A percentile compares a stretch with the other conserved stretches of the same genome.
These are phyloP conservation scores for Tragelaphus buxtoni DNA, from an alignment of 2,113 vertebrate species.

Conservation along the genomic window DNA sequence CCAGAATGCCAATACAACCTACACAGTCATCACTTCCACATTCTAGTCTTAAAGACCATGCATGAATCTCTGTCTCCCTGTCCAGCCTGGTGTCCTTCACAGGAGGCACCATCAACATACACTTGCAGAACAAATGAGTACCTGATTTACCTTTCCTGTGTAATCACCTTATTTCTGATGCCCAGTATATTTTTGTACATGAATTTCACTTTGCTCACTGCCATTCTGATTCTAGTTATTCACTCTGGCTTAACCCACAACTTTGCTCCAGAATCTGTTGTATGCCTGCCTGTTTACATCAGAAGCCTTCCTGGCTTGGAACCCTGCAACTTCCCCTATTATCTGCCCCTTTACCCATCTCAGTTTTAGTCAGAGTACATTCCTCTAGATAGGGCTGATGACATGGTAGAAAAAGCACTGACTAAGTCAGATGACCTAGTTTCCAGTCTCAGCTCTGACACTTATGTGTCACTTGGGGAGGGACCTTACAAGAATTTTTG, in stretches of 20 bases:
- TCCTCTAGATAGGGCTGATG: not conserved
- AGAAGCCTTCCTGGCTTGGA: not conserved
- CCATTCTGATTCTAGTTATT: not conserved
- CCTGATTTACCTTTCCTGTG: not conserved
- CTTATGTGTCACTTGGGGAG: not conserved
- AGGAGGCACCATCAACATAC: not conserved
- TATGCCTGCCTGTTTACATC: not conserved
- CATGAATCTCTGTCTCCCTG: not conserved
- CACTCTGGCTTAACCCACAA: not conserved
- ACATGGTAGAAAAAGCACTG: not conserved
- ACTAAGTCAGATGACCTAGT: not conserved
- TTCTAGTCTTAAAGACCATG: not conserved
- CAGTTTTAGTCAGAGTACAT: not conserved
- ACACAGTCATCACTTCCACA: not conserved
- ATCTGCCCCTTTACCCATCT: not conserved
- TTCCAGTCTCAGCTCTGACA: not conserved
- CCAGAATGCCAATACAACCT: not conserved
- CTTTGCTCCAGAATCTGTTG: not conserved
- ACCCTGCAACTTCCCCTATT: not conserved
- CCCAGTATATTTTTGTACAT: not conserved
- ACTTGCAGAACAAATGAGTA: not conserved
- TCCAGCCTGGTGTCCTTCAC: not conserved
- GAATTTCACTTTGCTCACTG: not conserved
- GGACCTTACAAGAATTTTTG: not conserved
- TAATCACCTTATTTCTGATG: not conserved